Percentiles rank a stretch among this genome's conserved stretches.
Evolutionary conservation across 2,888 invertebrate species (phyloP).

Genomic region (Xestia c-nigrum): DNA sequence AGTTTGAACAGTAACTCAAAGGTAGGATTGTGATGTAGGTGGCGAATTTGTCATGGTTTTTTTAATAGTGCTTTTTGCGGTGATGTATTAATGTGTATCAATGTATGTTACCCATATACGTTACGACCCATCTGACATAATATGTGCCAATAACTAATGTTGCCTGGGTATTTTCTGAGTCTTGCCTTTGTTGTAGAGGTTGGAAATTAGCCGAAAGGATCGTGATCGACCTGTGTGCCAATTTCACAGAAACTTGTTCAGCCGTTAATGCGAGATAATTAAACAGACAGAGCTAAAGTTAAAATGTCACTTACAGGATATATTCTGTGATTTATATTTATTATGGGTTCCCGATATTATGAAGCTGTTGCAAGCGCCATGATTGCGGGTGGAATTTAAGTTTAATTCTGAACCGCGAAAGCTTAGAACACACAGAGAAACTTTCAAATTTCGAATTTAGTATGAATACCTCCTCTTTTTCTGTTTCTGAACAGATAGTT

Average conservation of each 20-base stretch:
- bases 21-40: not conserved
- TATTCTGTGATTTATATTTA: too few species aligned
- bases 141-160: not conserved
- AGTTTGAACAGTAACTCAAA: slow-evolving; percentile 39
- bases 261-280: not conserved
- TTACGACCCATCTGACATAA: not conserved
- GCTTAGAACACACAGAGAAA: too few species aligned
- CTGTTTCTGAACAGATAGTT: not conserved
- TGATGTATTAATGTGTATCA: too few species aligned
- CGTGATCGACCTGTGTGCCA: not conserved
- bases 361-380: too few species aligned
- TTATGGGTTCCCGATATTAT: too few species aligned
- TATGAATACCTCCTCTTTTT: not conserved
- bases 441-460: not conserved
- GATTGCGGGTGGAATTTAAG: too few species aligned
- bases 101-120: too few species aligned
- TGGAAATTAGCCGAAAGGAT: not conserved
- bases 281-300: not conserved
- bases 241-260: not conserved
- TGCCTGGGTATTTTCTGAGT: not conserved
- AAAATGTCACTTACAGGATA: too few species aligned
- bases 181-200: not conserved
- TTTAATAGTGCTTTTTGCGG: not conserved
- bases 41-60: not conserved
- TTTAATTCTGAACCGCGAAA: too few species aligned